Percentiles rank a stretch among this genome's conserved stretches.
phyloP scores from a whole-genome alignment of 2,888 invertebrate species.

The Chromoteleia sp. region DNA sequence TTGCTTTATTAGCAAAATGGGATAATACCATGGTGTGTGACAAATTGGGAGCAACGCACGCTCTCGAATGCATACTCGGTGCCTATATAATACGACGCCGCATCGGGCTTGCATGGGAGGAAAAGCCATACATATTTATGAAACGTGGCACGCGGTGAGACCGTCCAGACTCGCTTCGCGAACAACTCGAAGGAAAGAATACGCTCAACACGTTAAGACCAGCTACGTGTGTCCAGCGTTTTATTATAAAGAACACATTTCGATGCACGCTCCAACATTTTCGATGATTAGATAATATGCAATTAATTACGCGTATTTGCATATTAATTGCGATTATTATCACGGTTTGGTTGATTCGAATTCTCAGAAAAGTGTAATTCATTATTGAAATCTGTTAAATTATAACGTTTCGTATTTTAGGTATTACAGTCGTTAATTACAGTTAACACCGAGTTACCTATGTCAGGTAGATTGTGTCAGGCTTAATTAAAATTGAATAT shows the following conservation, averaged over 20 bases:
- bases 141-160: conserved; percentile 73
- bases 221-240: conserved; percentile 48
- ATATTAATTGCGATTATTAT: conserved; percentile 59
- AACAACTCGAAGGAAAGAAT: conserved; percentile 66
- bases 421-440: conserved; percentile 28
- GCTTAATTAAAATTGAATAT: conserved; percentile 31
- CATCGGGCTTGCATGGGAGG: conserved; percentile 68
- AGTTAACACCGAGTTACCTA: too few relatives aligned
- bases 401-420: conserved; percentile 44
- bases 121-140: conserved; percentile 83
- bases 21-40: conserved; percentile 84
- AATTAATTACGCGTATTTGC: conserved; percentile 59
- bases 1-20: conserved; percentile 83
- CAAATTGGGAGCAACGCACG: conserved; percentile 84
- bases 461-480: conserved; percentile 34
- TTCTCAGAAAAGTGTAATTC: conserved; percentile 40
- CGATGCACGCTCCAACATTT: conserved; percentile 58
- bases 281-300: conserved; percentile 66
- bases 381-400: conserved; percentile 49
- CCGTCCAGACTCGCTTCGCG: conserved; percentile 64
- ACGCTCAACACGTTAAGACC: conserved; percentile 60
- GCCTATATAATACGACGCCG: conserved; percentile 53
- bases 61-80: conserved; percentile 70
- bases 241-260: conserved; percentile 51
- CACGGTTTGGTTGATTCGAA: conserved; percentile 31